Percentiles rank a stretch among this genome's conserved stretches.
These are phyloP conservation scores for Cyrtonyx montezumae DNA, from an alignment of 2,113 vertebrate species.

Conservation along the genomic window DNA sequence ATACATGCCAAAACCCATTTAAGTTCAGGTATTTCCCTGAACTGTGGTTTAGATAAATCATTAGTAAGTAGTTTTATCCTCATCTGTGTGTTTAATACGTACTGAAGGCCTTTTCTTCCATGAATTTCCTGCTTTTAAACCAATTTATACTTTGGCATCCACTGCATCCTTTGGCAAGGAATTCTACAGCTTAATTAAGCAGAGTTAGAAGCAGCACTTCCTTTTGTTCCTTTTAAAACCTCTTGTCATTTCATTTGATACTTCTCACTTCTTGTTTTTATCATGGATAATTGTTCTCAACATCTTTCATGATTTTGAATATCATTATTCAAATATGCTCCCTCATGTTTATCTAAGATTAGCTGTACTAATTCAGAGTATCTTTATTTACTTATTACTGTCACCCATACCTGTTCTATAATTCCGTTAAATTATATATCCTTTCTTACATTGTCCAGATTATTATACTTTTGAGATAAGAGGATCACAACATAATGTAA, in stretches of 20 bases:
- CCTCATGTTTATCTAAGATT: not conserved
- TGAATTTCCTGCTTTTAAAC: slow-evolving; percentile 40
- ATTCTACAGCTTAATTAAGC: slow-evolving; percentile 34
- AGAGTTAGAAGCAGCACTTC: slow-evolving; percentile 2
- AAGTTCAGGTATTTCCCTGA: not conserved
- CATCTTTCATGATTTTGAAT: not conserved
- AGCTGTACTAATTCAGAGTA: not conserved
- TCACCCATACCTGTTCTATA: not conserved
- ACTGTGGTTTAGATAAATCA: not conserved
- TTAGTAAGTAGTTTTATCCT: slow-evolving; percentile 33
- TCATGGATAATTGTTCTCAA: not conserved
- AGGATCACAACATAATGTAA: not conserved
- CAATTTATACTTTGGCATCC: slow-evolving; percentile 38
- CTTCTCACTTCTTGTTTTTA: not conserved
- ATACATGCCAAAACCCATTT: not conserved
- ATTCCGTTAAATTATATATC: not conserved
- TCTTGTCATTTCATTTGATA: not conserved
- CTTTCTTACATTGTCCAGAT: not conserved
- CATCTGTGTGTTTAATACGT: slow-evolving; percentile 18
- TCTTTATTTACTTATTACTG: not conserved
- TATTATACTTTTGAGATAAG: not conserved
- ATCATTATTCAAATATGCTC: not conserved
- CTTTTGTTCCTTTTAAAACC: slow-evolving; percentile 7
- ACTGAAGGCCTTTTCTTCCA: slow-evolving; percentile 11
- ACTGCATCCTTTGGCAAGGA: slow-evolving; percentile 38